Base-by-base conservation (phyloP, 2,888 invertebrate genomes). In the Eilema griseolum region DNA sequence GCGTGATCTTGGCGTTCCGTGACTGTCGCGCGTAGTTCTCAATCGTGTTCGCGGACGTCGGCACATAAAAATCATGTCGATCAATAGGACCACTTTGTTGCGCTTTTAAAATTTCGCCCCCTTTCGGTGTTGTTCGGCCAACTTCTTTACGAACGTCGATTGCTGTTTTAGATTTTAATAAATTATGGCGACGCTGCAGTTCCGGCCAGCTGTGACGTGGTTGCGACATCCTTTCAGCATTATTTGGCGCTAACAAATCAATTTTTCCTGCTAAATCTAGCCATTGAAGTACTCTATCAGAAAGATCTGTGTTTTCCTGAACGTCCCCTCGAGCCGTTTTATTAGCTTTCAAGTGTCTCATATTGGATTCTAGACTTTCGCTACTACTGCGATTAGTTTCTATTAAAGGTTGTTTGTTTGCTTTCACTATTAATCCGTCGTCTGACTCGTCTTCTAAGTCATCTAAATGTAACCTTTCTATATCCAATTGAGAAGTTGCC, bases 241-340 rank as follows among this genome's bases (percentile, higher is more conserved):
- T 92, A 20, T 90, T 89, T 3, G 92, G 89, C n/a, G 90, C 89
- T 24, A 95, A 76, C 37, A 95, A 82, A 79, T 94, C 93, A 3
- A 95, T 93, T 83, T 96, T 96, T 0, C 97, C 97, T 0, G 97
- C 97, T 70, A 98, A 91, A 86, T 98, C 97, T 77, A 98, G 86
- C 98, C 98, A 98, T 82, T 97, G 97, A 5, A 98, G 90, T 0
- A 98, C 98, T 69, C 97, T 95, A 73, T 98, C 97, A 0, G 97
- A 95, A 26, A 95, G 81, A n/a, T 94, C 95, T 0, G 90, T 93
- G 75, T 89, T 92, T 65, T 92, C 92, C 71, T 90, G 89, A 0
- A 79, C 82, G 3, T 95, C 94, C 1, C 80, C 80, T 66, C 93
- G 86, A 11, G 90, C 86, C 0, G 95, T 94, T 74, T 94, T 88